phyloP scores from a whole-genome alignment of 2,888 invertebrate genomes.

The Stomorhina lunata region DNA sequence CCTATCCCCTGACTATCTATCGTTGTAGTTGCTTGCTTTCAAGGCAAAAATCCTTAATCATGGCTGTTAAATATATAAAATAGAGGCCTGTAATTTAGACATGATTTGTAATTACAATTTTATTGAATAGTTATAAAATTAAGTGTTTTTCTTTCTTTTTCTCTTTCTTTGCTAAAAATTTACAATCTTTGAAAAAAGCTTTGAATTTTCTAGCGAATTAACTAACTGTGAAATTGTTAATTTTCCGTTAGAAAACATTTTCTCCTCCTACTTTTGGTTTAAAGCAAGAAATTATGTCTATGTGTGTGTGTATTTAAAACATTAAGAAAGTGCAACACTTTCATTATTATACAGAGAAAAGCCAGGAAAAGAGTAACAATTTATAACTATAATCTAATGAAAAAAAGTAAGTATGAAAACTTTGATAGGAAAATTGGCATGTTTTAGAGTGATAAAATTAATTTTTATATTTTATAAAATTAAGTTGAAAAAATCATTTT shows the following conservation, averaged over 20 bases:
- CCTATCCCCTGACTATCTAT: too few species aligned
- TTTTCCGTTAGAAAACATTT: constrained; percentile 60
- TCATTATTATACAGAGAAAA: background rate
- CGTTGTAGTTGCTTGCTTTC: too few species aligned
- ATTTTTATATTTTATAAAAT: too few species aligned
- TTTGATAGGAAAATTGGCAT: too few species aligned
- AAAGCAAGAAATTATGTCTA: background rate
- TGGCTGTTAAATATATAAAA: constrained; percentile 35
- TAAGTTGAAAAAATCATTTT: too few species aligned
- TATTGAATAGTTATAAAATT: constrained; percentile 45
- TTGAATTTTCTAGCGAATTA: constrained; percentile 46
- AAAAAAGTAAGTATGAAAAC: too few species aligned
- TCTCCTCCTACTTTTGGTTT: constrained; percentile 23
- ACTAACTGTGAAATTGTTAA: constrained; percentile 68
- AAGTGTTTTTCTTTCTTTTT: background rate
- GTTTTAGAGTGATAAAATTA: too few species aligned
- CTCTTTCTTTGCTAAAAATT: background rate
- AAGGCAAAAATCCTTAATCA: constrained; percentile 11
- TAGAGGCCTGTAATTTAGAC: constrained; percentile 40
- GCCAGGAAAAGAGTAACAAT: background rate
- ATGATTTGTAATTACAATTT: constrained; percentile 36
- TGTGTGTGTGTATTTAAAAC: background rate
- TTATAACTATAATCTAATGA: too few species aligned
- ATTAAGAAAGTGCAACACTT: constrained; percentile 14
- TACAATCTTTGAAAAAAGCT: too few species aligned